Evolutionary conservation across 2,113 vertebrate genomes (phyloP), one percentile per base, ranked within the genome.

Genomic region (Oenanthe oenanthe): DNA sequence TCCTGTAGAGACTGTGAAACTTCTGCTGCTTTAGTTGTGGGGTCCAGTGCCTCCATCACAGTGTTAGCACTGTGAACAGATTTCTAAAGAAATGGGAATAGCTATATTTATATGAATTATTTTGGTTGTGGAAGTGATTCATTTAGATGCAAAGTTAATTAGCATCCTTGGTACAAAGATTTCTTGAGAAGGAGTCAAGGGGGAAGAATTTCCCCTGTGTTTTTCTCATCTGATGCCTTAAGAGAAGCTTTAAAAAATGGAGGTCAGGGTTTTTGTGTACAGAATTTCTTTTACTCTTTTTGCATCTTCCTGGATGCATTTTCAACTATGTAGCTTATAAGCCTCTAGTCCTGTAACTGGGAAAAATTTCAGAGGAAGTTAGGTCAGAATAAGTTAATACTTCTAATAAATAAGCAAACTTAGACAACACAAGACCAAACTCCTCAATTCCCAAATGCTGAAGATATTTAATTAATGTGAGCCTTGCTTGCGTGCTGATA

Each of bases 401-500:
- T 78, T 51, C 43, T 83, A 83, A 92, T 57, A 89, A 94, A 82
- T 58, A 94, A 66, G 62, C 54, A 83, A 93, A 95, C 72, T 93
- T 74, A 68, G 93, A 95, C 53, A 91, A 94, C 96, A 85, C 72
- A 91, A 84, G 65, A 91, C 61, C 29, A 4, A 93, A 91, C 68
- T 87, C 67, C 56, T 89, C 71, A 88, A 91, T 88, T 97, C 96
- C 91, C 94, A 43, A 93, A 82, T 89, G 88, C 83, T n/a, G 7
- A 89, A 89, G 65, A 47, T 75, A 96, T 90, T 96, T 93, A 97
- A 97, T 97, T 95, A 96, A 86, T 50, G 45, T 61, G 67, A 75
- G 88, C 42, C 51, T 87, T 95, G 85, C 70, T 92, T 71, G 80
- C n/a, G 19, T 96, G 96, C 93, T 97, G 93, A 94, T 97, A 96